These are phyloP conservation scores for Trogon melanurus DNA, from an alignment of 2,113 vertebrate species.

Conservation along the genomic window DNA sequence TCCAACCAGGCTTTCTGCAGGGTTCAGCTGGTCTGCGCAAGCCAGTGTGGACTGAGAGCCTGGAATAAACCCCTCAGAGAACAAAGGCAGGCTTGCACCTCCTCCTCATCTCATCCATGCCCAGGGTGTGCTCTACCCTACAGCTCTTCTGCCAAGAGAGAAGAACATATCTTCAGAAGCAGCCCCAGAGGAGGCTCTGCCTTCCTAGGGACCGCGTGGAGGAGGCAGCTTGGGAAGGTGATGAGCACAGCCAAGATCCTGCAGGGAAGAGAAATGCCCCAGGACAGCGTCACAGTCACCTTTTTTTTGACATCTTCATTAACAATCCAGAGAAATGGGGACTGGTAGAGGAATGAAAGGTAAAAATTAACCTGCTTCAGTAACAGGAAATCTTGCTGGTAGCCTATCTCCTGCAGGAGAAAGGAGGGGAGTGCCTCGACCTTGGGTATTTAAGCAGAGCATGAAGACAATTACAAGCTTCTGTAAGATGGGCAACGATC, in stretches of 20 bases:
- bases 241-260: not conserved
- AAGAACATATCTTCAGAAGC: not conserved
- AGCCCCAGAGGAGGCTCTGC: not conserved
- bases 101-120: not conserved
- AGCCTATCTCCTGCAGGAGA: not conserved
- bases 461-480: not conserved
- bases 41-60: not conserved
- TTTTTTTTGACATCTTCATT: not conserved
- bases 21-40: not conserved
- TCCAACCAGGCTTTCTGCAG: not conserved
- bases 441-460: not conserved
- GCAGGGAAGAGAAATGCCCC: not conserved
- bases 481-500: not conserved
- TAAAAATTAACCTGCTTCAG: not conserved
- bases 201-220: accelerated
- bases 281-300: accelerated
- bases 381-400: not conserved
- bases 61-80: not conserved
- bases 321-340: not conserved
- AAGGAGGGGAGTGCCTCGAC: not conserved
- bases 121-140: not conserved
- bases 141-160: not conserved
- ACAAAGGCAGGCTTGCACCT: not conserved
- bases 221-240: not conserved
- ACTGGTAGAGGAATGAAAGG: not conserved